Evolutionary conservation across 2,888 invertebrate genomes (phyloP).

Genomic region (Pterostichus madidus): DNA sequence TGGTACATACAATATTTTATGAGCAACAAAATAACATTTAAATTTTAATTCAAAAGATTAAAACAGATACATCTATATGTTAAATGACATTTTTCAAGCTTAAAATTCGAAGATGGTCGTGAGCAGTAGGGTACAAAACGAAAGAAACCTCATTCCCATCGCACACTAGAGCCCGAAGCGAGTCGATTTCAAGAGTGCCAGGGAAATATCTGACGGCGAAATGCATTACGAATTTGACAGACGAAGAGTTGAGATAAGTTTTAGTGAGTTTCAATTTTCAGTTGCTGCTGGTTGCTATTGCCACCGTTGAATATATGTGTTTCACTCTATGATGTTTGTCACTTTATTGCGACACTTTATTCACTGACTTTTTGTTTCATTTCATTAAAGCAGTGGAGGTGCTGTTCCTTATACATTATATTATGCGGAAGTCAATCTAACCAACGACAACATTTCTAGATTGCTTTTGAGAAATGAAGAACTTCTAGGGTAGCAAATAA

Average conservation of each 20-base stretch:
- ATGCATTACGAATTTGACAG: slow-evolving; percentile 46
- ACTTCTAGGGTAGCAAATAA: no score
- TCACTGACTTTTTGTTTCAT: background rate
- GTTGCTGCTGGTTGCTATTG: background rate
- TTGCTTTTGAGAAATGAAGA: no score
- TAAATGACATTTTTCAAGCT: no score
- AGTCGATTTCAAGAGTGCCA: slow-evolving; percentile 47
- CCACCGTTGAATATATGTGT: background rate
- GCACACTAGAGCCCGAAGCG: background rate
- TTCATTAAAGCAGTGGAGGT: no score
- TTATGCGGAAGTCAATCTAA: no score
- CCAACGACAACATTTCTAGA: no score
- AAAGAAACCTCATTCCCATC: background rate
- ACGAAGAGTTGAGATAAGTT: slow-evolving; percentile 49
- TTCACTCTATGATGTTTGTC: slow-evolving; percentile 46
- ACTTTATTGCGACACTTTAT: slow-evolving; percentile 18
- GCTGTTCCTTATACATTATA: no score
- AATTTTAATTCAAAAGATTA: no score
- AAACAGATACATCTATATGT: no score
- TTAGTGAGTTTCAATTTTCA: slow-evolving; percentile 49
- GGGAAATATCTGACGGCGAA: slow-evolving; percentile 49
- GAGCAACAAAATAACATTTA: no score
- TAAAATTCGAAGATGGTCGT: background rate
- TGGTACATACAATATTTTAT: no score
- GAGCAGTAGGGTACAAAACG: background rate